These are phyloP conservation scores for Noctua janthe DNA, from an alignment of 2,888 invertebrate genomes.

Conservation along the genomic window DNA sequence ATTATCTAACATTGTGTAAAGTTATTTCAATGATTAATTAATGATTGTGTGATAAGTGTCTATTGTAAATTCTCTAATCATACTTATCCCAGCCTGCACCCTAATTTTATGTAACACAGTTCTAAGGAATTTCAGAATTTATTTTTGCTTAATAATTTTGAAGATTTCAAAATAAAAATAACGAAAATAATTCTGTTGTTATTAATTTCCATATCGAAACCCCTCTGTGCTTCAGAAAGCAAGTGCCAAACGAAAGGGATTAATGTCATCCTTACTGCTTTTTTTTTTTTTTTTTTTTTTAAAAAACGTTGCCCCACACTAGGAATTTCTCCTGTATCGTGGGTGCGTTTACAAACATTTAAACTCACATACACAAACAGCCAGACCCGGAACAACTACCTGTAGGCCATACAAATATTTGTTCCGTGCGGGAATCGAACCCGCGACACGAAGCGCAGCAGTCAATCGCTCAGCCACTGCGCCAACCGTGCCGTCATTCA, in stretches of 20 bases:
- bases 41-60: slow-evolving; percentile 32
- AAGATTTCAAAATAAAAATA: neutral
- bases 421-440: too few relatives aligned
- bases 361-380: too few relatives aligned
- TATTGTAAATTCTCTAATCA: slow-evolving; percentile 10
- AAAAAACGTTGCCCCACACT: too few relatives aligned
- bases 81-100: slow-evolving; percentile 22
- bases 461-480: too few relatives aligned
- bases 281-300: too few relatives aligned
- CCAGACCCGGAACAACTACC: too few relatives aligned
- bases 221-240: neutral
- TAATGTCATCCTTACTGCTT: neutral
- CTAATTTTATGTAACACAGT: slow-evolving; percentile 27
- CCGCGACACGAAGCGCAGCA: too few relatives aligned
- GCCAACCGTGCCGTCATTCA: too few relatives aligned
- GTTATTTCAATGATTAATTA: slow-evolving; percentile 50
- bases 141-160: neutral
- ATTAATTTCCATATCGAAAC: neutral
- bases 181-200: neutral
- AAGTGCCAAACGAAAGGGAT: neutral
- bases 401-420: too few relatives aligned
- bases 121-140: neutral
- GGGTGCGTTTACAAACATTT: too few relatives aligned
- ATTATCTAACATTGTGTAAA: slow-evolving; percentile 47
- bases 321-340: too few relatives aligned